Base-by-base conservation (phyloP, 1,140 invertebrate species). In the Drosophila bifasciata region DNA sequence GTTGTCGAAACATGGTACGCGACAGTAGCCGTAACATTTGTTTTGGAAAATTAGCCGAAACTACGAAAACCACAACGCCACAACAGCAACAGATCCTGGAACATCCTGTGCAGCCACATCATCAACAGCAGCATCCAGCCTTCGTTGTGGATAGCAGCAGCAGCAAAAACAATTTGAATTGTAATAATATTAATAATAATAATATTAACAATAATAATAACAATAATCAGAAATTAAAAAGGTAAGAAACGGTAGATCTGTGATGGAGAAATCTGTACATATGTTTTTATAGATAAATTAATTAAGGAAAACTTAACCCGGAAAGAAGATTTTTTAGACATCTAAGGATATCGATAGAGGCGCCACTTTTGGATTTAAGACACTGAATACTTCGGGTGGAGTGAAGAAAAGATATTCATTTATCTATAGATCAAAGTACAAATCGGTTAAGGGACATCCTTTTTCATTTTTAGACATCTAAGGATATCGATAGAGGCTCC, bases 31-130 rank as follows among this genome's bases (percentile, higher is more conserved):
- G 98, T 95, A 98, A 99, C 95, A 96, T 99, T 94, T 98, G 97
- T 97, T 97, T 99, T 95, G 98, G 98, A 96, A 99, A 99, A 96
- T 97, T 99, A 95, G 97, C 98, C 95, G 97, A 99, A 95, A 98
- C 98, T 95, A 97, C 98, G 94, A 95, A 73, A 60, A 79, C 70
- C 53, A 95, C 76, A 60, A 79, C 70, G 60, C 53, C 57, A 16
- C 60, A 66, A 13, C 70, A 74, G 15, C 70, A 74, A 39, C 59
- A 72, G 46, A 74, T 74, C 39, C 32, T 36, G 32, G 11, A 36
- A 13, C 32, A 36, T 36, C 11, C 32, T 13, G 32, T 36, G 60
- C 60, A 74, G 15, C 70, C 73, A 39, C 59, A 72, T 45, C 71
- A 83, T 49, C 79, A 77, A 39, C 68, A 71, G n/a, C 79, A 77